Evolutionary conservation across 2,888 invertebrate species (phyloP).

Genomic region (Dasypogon diadema): DNA sequence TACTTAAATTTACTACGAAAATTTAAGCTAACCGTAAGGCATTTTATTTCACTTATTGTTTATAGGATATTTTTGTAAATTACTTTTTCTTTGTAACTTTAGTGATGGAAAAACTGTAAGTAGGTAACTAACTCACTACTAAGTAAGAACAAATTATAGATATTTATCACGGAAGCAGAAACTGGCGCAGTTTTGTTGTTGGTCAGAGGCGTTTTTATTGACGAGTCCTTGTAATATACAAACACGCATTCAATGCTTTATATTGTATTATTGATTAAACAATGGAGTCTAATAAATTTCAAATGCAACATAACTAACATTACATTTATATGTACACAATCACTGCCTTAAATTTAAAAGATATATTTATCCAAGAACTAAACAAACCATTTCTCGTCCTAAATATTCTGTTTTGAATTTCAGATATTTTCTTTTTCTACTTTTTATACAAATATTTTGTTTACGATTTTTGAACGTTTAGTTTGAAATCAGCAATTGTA

Average conservation of each 20-base stretch:
- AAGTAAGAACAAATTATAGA: no score
- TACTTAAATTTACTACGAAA: conserved; percentile 40
- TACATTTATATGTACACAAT: conserved; percentile 60
- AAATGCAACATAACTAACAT: conserved; percentile 44
- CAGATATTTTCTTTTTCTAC: conserved; percentile 13
- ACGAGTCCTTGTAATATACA: no score
- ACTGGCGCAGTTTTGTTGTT: no score
- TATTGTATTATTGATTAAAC: not conserved
- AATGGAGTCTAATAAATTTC: conserved; percentile 23
- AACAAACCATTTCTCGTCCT: conserved; percentile 33
- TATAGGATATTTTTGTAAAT: conserved; percentile 46
- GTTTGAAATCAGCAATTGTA: conserved; percentile 7
- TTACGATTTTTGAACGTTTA: not conserved
- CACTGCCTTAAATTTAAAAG: conserved; percentile 63
- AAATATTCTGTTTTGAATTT: not conserved
- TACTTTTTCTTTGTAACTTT: conserved; percentile 24
- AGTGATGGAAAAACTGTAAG: conserved; percentile 22
- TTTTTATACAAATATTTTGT: conserved; percentile 9
- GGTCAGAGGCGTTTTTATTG: no score
- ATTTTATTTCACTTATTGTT: conserved; percentile 46
- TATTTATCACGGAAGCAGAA: no score
- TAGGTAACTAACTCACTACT: no score
- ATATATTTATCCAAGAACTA: conserved; percentile 48
- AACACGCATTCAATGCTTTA: not conserved
- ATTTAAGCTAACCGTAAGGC: conserved; percentile 37